Percentiles rank a stretch among this genome's conserved stretches.
Evolutionary conservation across 2,113 vertebrate genomes (phyloP).

Genomic region (Sphyrna mokarran): DNA sequence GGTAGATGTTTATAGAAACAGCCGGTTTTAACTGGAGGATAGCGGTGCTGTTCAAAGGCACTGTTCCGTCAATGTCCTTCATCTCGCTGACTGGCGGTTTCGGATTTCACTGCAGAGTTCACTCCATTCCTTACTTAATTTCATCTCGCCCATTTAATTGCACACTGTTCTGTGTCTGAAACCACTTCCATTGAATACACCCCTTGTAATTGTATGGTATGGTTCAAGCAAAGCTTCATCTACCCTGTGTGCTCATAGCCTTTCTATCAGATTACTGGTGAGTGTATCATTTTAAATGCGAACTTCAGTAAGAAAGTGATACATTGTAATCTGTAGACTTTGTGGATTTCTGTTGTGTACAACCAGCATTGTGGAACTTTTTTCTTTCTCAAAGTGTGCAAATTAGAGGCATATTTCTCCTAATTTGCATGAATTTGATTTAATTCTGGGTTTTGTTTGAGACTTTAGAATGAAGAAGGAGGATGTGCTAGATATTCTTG

Average conservation of each 20-base stretch:
- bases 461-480: not conserved
- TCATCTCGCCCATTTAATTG: not conserved
- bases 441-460: not conserved
- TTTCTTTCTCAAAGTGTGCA: not conserved
- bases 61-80: not conserved
- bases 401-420: not conserved
- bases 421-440: not conserved
- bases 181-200: slow-evolving; percentile 14
- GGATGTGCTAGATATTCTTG: too few species aligned
- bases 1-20: not conserved
- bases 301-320: not conserved
- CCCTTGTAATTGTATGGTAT: not conserved
- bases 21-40: not conserved
- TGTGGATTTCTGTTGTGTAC: not conserved
- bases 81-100: not conserved
- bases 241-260: not conserved
- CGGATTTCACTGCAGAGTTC: not conserved
- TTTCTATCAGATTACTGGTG: not conserved
- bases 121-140: not conserved
- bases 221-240: not conserved
- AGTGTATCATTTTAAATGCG: not conserved
- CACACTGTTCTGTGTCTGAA: not conserved
- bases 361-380: not conserved
- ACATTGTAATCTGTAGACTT: not conserved
- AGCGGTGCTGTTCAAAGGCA: not conserved